phyloP scores from a whole-genome alignment of 1,140 invertebrate genomes.

The Neodiprion fabricii region DNA sequence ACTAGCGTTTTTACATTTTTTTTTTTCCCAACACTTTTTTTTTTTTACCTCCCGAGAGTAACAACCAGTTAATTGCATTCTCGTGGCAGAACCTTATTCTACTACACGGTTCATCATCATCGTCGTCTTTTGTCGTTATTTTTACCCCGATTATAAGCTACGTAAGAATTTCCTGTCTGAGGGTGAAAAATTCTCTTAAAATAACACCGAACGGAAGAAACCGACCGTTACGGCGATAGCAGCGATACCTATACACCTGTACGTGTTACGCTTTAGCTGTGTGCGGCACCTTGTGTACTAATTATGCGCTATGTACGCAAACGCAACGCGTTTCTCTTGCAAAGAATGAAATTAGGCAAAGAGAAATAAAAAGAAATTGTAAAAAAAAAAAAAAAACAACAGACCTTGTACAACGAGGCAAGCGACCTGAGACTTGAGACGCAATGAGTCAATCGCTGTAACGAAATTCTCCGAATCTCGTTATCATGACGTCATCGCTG shows the following conservation, averaged over 20 bases:
- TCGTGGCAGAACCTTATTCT: conserved; percentile 9
- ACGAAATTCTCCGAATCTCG: not conserved
- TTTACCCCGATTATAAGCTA: conserved; percentile 32
- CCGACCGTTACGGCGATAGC: conserved; percentile 22
- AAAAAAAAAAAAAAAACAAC: no score
- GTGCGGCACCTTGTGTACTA: no score
- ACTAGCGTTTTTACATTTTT: no score
- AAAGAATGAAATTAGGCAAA: no score
- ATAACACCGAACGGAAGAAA: conserved; percentile 35
- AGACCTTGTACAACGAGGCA: no score
- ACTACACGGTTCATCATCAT: not conserved
- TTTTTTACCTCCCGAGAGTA: conserved; percentile 9
- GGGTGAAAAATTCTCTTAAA: conserved; percentile 37
- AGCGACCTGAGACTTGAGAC: no score
- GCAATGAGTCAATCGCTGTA: not conserved
- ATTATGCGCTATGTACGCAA: no score
- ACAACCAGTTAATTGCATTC: conserved; percentile 27
- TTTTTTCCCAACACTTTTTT: not conserved
- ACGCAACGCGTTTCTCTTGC: no score
- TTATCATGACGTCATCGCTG: not conserved
- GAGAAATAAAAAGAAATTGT: no score
- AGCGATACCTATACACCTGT: no score
- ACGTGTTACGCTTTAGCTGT: no score
- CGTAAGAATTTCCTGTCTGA: conserved; percentile 28
- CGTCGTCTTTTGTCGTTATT: conserved; percentile 28